Base-by-base conservation (phyloP, 2,888 invertebrate species). In the Aleiodes alternator region DNA sequence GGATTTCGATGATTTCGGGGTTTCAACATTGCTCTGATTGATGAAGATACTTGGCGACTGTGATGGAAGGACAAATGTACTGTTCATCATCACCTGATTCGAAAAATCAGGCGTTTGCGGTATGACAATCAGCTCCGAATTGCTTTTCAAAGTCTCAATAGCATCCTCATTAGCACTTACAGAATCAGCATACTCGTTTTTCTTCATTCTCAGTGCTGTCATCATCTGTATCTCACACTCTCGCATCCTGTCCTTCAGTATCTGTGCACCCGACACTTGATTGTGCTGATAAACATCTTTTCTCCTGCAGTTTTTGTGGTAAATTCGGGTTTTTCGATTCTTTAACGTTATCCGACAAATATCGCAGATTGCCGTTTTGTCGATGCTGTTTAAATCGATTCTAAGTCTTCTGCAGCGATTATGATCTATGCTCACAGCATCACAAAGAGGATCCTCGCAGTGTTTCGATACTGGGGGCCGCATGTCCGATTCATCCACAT, bases 401-500 rank as follows among this genome's bases (percentile, higher is more conserved):
- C 78, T 50, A 14, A 80, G 84, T 70, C 85, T 82, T 14, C 88
- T 84, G 75, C 89, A 88, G 29, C 85, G 82, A 80, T 88, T 78
- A 71, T 89, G 88, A 69, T 89, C 89, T 56, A 89, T 87, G 61
- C 85, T 88, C 9, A 88, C 78, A 2, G 89, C 84, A 14, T 86
- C 86, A 78, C 86, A 86, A 6, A 73, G 69, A 5, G 77, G 48
- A 72, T 83, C 81, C 5, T 78, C 61, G 72, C 89, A 89, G 53
- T 89, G 89, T 23, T 85, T 88, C 0, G 79, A 72, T 0, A 88
- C 87, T 0, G 82, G 82, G 0, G 88, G 87, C 57, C 82, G 82
- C 75, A 88, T 87, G 53, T 88, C 88, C 9, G 83, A 78, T 0
- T 86, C 84, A 4, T 82, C 78, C 69, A 89, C 87, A 8, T 81